Evolutionary conservation across 2,797 vertebrate genomes (phyloP), one percentile per base, ranked within the genome.

Genomic region (Siniperca scherzeri): DNA sequence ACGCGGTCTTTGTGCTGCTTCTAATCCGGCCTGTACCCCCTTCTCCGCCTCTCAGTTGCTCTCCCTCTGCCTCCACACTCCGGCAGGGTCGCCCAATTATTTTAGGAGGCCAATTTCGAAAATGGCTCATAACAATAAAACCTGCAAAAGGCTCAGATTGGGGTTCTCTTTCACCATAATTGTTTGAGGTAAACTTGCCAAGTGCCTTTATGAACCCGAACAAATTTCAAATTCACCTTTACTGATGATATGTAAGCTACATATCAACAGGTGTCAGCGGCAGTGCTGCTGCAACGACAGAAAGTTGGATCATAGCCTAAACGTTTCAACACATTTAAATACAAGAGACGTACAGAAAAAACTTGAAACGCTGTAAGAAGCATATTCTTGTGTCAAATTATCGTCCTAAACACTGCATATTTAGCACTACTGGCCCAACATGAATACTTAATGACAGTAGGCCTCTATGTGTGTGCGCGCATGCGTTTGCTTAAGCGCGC

Each of bases 1-100:
- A 95, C 86, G 83, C 74, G 82, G 48, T 89, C 94, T 95, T 96
- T 96, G 94, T 96, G 93, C 83, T 77, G 76, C 73, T 66, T 90
- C 91, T 96, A 96, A 96, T 96, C 95, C 90, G 81, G 82, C 84
- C 87, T 82, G 90, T 79, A 86, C 84, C 89, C 86, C 88, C 60
- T 80, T 80, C 75, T 59, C 77, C 40, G 21, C 72, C 66, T 76
- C 69, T 70, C 70, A 1, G 55, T 46, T n/a, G 73, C 82, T 85
- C 81, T 68, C 21, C 60, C 83, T 81, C 78, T 80, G 67, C 72
- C 88, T 85, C 78, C 87, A 67, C 83, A 71, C 81, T 61, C 69
- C 21, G 44, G 22, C 72, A 50, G 22, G 59, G 56, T 59, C 74
- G 76, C 68, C 74, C 88, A 91, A 90, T 93, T 94, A 93, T 92